These are phyloP conservation scores for Coryphaenoides rupestris DNA, from an alignment of 2,113 vertebrate genomes.

Conservation along the genomic window DNA sequence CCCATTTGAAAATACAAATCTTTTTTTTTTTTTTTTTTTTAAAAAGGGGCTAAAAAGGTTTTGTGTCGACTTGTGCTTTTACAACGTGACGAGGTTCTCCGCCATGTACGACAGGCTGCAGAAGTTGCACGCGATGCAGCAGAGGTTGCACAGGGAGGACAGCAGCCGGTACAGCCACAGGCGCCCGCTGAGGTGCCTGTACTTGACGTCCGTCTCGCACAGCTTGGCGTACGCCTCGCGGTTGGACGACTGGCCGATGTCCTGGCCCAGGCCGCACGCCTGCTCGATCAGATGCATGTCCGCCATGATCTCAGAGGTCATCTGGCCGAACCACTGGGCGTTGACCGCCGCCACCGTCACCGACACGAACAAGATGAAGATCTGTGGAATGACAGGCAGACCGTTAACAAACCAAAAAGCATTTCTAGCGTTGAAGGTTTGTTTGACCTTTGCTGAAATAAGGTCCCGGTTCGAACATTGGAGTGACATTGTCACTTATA, in stretches of 20 bases:
- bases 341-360: slow-evolving; percentile 75
- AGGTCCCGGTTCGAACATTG: too few relatives aligned
- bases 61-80: slow-evolving; percentile 8
- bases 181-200: slow-evolving; percentile 59
- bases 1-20: background rate
- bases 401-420: too few relatives aligned
- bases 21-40: background rate
- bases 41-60: slow-evolving; percentile 15
- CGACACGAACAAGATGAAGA: slow-evolving; percentile 77
- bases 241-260: slow-evolving; percentile 66
- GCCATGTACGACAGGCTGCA: slow-evolving; percentile 75
- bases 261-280: slow-evolving; percentile 72
- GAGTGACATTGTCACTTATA: too few relatives aligned
- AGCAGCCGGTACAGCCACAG: slow-evolving; percentile 71
- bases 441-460: too few relatives aligned
- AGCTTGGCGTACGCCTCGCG: slow-evolving; percentile 71
- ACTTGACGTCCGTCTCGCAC: slow-evolving; percentile 55
- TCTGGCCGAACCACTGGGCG: slow-evolving; percentile 78
- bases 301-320: slow-evolving; percentile 69
- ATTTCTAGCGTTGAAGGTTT: too few relatives aligned
- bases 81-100: slow-evolving; percentile 68
- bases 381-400: slow-evolving; percentile 39
- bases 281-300: slow-evolving; percentile 78
- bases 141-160: slow-evolving; percentile 80
- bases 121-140: slow-evolving; percentile 77